These are phyloP conservation scores for Falco punctatus DNA, from an alignment of 2,113 vertebrate species.

Conservation along the genomic window DNA sequence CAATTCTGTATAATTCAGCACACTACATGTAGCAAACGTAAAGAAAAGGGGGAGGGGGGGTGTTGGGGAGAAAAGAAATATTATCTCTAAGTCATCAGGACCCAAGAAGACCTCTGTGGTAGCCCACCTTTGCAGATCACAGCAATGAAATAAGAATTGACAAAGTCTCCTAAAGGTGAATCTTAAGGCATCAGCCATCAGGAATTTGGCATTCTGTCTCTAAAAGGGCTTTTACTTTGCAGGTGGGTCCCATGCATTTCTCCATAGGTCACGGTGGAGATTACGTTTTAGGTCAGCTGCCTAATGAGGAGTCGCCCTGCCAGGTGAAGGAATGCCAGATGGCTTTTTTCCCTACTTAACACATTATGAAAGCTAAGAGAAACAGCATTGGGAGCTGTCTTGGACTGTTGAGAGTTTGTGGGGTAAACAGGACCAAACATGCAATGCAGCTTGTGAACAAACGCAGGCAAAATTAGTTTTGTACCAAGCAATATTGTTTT, in stretches of 20 bases:
- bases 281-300: constrained; percentile 25
- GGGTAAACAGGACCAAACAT: not conserved
- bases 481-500: not conserved
- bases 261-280: not conserved
- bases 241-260: not conserved
- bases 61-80: not conserved
- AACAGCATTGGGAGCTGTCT: not conserved
- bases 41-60: not conserved
- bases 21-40: not conserved
- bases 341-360: not conserved
- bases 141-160: not conserved
- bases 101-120: not conserved
- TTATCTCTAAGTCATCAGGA: not conserved
- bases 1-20: not conserved
- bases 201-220: not conserved
- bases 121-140: not conserved
- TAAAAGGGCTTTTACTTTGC: constrained; percentile 16
- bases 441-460: not conserved
- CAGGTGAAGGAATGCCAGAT: constrained; percentile 49
- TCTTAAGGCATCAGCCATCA: no score
- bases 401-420: not conserved
- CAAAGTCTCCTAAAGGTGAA: not conserved
- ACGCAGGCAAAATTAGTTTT: not conserved
- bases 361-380: constrained; percentile 17
- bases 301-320: constrained; percentile 27